Evolutionary conservation across 2,797 vertebrate genomes (phyloP).

Genomic region (Oryzias dopingdopingensis): DNA sequence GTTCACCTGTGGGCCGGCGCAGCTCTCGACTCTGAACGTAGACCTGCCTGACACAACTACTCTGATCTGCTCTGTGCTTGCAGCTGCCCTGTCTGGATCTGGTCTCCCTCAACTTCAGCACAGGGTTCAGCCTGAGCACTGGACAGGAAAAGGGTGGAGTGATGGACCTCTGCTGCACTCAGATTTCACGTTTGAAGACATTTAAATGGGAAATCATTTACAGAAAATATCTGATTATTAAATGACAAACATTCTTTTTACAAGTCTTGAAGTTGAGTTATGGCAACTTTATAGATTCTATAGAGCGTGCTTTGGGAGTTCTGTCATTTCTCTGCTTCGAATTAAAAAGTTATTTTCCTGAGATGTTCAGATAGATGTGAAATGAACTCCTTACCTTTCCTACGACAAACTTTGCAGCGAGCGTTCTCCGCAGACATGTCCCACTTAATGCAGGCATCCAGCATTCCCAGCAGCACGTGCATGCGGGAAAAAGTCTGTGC

Average conservation of each 20-base stretch:
- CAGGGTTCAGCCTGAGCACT: slow-evolving; percentile 35
- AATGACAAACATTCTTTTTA: too few species aligned
- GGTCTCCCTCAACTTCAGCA: slow-evolving; percentile 46
- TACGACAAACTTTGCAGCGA: slow-evolving; percentile 97
- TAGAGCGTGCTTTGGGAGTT: neutral
- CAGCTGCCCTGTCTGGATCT: slow-evolving; percentile 32
- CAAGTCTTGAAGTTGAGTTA: neutral
- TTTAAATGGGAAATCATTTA: neutral
- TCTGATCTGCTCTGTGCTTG: slow-evolving; percentile 42
- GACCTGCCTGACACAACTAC: slow-evolving; percentile 63
- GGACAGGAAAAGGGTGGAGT: slow-evolving; percentile 27
- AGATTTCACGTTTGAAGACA: neutral
- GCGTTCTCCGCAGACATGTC: slow-evolving; percentile 99
- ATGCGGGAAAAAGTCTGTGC: slow-evolving; percentile 97
- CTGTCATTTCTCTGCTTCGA: neutral
- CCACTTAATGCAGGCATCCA: slow-evolving; percentile 98
- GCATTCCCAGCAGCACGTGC: slow-evolving; percentile 95
- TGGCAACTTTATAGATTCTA: neutral
- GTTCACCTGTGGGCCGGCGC: slow-evolving; percentile 51
- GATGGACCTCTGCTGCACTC: slow-evolving; percentile 6
- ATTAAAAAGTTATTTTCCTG: too few species aligned
- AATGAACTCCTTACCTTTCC: slow-evolving; percentile 82
- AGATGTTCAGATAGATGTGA: neutral
- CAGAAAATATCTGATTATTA: too few species aligned
- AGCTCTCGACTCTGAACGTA: slow-evolving; percentile 29